phyloP scores from a whole-genome alignment of 2,113 vertebrate species.

The Oreocharis arfaki region DNA sequence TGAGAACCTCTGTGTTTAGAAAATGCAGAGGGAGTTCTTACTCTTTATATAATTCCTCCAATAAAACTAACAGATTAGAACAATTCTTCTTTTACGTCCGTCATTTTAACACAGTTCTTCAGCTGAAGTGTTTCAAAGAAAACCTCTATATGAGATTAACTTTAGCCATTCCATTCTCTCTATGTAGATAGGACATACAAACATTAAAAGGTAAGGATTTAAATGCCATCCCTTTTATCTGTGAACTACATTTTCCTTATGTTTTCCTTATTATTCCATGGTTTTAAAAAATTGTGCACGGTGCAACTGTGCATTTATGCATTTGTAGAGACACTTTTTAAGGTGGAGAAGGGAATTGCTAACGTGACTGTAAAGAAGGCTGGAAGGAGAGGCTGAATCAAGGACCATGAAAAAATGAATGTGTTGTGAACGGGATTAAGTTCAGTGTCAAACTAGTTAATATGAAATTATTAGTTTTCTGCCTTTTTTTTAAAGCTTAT shows the following conservation, averaged over 20 bases:
- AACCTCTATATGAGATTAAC: background rate
- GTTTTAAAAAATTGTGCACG: background rate
- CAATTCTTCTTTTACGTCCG: background rate
- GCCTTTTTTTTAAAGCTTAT: background rate
- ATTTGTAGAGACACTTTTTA: background rate
- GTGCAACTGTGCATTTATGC: background rate
- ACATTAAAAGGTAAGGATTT: background rate
- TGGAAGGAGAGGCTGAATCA: background rate
- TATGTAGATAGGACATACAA: background rate
- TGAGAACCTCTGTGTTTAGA: background rate
- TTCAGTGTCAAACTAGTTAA: background rate
- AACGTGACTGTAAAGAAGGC: background rate
- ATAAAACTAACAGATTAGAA: background rate
- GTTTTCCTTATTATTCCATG: background rate
- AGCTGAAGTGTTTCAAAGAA: background rate
- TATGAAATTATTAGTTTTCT: background rate
- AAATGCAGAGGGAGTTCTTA: background rate
- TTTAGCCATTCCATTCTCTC: background rate
- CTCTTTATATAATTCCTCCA: background rate
- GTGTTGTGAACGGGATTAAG: background rate
- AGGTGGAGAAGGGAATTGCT: background rate
- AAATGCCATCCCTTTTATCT: background rate
- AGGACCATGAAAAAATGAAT: background rate
- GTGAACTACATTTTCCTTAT: background rate
- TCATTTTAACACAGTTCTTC: background rate